Base-by-base conservation (phyloP, 37 sponge, comb jelly and placozoan species). In the Halichondria panicea region DNA sequence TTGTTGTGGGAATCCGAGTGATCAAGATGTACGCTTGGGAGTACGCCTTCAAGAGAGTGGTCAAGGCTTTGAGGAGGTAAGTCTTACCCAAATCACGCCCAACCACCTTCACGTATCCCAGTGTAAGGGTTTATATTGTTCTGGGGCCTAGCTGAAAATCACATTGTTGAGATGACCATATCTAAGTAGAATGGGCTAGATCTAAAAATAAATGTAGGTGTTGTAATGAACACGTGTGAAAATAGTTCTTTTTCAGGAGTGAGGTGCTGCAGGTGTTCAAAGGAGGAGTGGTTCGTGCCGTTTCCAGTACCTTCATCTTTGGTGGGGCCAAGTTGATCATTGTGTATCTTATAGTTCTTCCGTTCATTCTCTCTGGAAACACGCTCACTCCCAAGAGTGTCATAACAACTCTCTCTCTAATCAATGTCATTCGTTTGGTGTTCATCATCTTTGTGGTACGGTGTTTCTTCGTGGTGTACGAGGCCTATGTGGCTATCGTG, bases 21-120 rank as follows among this genome's bases (percentile, higher is more conserved):
- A 93, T 93, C 72, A 93, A 93, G 84, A 93, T 93, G 93, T 93
- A 93, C 56, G 93, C 79, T 37, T 93, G 93, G 93, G 93, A 93
- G 83, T 75, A 88, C 56, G 82, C 93, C 62, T 93, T 93, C 80
- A 66, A 73, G 46, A 65, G 59, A 45, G 31, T 79, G 2, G 82
- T 88, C 27, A 55, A 25, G 9, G 52, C 61, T 9, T 76, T 90
- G 6, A 59, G 91, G 55, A 90, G 37, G 91, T 90, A 19, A 63
- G 88, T 75, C 3, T 15, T n/a, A n/a, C n/a, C n/a, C n/a, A n/a
- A n/a, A n/a, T n/a, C n/a, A n/a, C n/a, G n/a, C n/a, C n/a, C n/a
- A n/a, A n/a, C n/a, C n/a, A n/a, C n/a, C n/a, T n/a, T n/a, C n/a
- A n/a, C n/a, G n/a, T n/a, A n/a, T n/a, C n/a, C n/a, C n/a, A n/a